Conservation (phyloP, 1,140 invertebrate genomes). For the Trichonephila clavipes region DNA sequence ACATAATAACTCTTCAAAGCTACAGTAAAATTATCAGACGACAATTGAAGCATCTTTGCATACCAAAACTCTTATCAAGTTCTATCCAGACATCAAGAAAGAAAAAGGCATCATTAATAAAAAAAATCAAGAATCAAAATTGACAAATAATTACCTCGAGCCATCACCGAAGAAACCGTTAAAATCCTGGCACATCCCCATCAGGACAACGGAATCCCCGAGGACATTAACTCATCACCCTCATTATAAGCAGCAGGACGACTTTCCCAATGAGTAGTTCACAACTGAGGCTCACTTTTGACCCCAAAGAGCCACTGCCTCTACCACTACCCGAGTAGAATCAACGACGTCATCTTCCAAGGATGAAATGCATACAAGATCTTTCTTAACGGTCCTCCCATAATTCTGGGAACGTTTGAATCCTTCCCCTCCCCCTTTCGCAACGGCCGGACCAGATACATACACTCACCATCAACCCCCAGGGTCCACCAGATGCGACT, state of each 20-base stretch:
- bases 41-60: too few species aligned
- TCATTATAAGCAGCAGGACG: background rate
- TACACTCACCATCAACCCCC: background rate
- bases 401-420: constrained; percentile 33
- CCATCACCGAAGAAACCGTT: background rate
- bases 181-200: background rate
- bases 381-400: constrained; percentile 69
- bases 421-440: background rate
- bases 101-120: background rate
- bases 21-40: too few species aligned
- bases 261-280: constrained; percentile 1
- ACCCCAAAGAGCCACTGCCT: background rate
- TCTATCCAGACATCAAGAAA: too few species aligned
- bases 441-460: constrained; percentile 54
- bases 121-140: background rate
- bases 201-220: background rate
- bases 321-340: constrained; percentile 23
- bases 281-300: background rate
- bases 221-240: background rate
- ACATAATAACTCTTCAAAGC: too few species aligned
- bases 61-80: too few species aligned
- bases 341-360: constrained; percentile 57
- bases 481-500: constrained; percentile 33
- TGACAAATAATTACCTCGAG: too few species aligned
- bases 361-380: constrained; percentile 62